Evolutionary conservation across 2,113 vertebrate species (phyloP).

Genomic region (Triplophysa rosa): DNA sequence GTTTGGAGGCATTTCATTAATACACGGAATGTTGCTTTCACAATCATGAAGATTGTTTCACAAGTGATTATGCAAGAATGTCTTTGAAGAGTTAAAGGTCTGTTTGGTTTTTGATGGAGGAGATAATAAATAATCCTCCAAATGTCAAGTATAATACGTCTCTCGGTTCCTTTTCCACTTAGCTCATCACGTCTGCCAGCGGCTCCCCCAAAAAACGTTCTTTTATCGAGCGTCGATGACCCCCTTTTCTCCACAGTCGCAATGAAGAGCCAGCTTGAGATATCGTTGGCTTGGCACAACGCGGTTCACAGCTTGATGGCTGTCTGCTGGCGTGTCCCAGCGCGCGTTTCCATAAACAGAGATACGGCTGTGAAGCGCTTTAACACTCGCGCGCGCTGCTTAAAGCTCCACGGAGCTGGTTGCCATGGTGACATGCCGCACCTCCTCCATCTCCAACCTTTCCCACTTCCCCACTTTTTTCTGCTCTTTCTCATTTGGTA

Average conservation of each 20-base stretch:
- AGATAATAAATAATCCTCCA: conserved; percentile 7
- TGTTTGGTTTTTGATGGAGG: neutral
- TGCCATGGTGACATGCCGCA: conserved; percentile 58
- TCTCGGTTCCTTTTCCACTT: neutral
- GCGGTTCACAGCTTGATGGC: conserved; percentile 55
- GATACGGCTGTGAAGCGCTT: conserved; percentile 51
- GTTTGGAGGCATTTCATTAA: neutral
- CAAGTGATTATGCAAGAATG: neutral
- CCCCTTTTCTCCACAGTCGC: conserved; percentile 19
- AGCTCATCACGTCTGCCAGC: conserved; percentile 4
- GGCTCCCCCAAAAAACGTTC: conserved; percentile 3
- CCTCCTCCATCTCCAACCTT: conserved; percentile 34
- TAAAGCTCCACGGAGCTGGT: conserved; percentile 55
- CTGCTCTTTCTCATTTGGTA: conserved; percentile 7
- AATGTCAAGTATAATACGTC: conserved; percentile 30
- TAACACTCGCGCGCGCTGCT: conserved; percentile 33
- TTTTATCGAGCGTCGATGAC: conserved; percentile 25
- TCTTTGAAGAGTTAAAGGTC: neutral
- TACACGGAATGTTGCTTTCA: neutral
- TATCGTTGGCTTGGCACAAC: conserved; percentile 45
- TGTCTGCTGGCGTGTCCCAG: conserved; percentile 52
- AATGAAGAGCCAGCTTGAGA: conserved; percentile 50
- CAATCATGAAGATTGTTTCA: neutral
- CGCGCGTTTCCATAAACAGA: conserved; percentile 61
- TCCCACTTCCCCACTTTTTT: neutral